These are phyloP conservation scores for Drosophila conformis DNA, from an alignment of 2,888 invertebrate species.

Conservation along the genomic window DNA sequence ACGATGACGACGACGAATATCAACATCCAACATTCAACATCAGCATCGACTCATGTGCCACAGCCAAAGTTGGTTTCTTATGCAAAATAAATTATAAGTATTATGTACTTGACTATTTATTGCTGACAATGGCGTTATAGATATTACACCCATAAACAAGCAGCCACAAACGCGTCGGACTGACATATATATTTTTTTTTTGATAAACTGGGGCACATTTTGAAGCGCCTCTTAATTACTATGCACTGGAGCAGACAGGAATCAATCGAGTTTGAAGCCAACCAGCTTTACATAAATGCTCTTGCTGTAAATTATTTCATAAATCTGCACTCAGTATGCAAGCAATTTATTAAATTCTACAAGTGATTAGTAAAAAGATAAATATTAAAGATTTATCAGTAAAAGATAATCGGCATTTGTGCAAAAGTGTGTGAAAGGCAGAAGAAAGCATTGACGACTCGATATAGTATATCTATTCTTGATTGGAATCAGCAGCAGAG, in stretches of 20 bases:
- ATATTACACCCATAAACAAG: conserved; percentile 22
- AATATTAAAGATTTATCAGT: neutral
- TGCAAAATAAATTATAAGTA: conserved; percentile 78
- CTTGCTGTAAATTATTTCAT: conserved; percentile 23
- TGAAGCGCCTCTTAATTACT: conserved; percentile 70
- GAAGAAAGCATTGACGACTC: neutral
- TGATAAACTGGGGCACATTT: conserved; percentile 57
- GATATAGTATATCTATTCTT: neutral
- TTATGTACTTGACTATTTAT: conserved; percentile 79
- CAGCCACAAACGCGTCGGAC: neutral
- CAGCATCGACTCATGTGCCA: conserved; percentile 40
- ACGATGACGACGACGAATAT: conserved; percentile 11
- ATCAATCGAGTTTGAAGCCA: conserved; percentile 53
- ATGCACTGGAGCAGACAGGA: conserved; percentile 31
- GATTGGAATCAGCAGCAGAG: neutral
- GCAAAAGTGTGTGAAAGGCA: neutral
- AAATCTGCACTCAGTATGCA: neutral
- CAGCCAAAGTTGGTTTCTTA: conserved; percentile 56
- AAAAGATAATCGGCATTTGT: neutral
- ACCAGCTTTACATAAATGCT: conserved; percentile 26
- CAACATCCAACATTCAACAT: conserved; percentile 22
- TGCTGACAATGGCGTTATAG: conserved; percentile 65
- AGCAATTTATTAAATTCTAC: neutral
- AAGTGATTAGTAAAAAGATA: too few relatives aligned
- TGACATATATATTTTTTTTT: conserved; percentile 5